A percentile compares a stretch with the other conserved stretches of the same genome.
These are phyloP conservation scores for Cuniculus paca DNA, from an alignment of 2,797 vertebrate species.

Conservation along the genomic window DNA sequence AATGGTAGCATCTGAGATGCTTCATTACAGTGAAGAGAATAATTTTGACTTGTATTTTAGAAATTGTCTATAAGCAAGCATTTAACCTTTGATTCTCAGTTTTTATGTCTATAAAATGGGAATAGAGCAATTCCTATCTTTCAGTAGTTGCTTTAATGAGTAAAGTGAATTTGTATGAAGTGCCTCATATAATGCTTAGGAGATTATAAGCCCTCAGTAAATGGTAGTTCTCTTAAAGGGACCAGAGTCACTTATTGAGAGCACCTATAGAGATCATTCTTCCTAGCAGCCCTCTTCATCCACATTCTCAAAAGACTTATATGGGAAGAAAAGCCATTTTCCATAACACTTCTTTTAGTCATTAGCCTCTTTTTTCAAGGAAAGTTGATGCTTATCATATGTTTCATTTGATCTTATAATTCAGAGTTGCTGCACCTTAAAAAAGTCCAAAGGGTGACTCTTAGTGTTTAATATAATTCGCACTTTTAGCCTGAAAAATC, in stretches of 20 bases:
- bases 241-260: not conserved
- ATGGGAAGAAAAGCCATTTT: slow-evolving; percentile 34
- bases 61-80: slow-evolving; percentile 47
- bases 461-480: slow-evolving; percentile 64
- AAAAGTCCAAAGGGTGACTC: slow-evolving; percentile 5
- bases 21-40: not conserved
- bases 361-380: slow-evolving; percentile 42
- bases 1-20: not conserved
- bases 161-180: slow-evolving; percentile 61
- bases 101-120: slow-evolving; percentile 44
- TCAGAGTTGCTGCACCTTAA: slow-evolving; percentile 45
- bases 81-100: slow-evolving; percentile 42
- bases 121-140: not conserved
- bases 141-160: not conserved
- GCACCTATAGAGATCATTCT: not conserved
- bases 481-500: slow-evolving; percentile 20
- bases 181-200: slow-evolving; percentile 5
- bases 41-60: slow-evolving; percentile 51
- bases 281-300: slow-evolving; percentile 10
- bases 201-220: slow-evolving; percentile 12
- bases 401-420: slow-evolving; percentile 50
- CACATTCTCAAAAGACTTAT: slow-evolving; percentile 37
- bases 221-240: slow-evolving; percentile 2
- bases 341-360: slow-evolving; percentile 11
- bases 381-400: slow-evolving; percentile 44